Evolutionary conservation across 2,888 invertebrate genomes (phyloP).

Genomic region (Drosophila ochracea): DNA sequence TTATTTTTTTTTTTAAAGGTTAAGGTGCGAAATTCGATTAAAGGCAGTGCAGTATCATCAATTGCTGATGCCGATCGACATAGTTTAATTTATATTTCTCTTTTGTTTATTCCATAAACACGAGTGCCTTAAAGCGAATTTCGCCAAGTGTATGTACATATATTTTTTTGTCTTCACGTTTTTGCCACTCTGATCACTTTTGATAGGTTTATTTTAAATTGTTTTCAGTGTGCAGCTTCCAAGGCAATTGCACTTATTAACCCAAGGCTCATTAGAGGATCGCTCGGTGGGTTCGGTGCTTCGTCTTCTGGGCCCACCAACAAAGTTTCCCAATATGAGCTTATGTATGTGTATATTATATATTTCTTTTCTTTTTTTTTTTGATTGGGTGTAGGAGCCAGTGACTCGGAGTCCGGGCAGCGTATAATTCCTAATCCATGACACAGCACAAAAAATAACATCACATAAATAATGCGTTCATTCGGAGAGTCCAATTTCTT

Average conservation of each 20-base stretch:
- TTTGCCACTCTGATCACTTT: background rate
- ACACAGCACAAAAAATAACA: slow-evolving; percentile 71
- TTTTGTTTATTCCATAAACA: too few relatives aligned
- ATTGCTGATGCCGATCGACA: too few relatives aligned
- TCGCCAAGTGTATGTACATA: background rate
- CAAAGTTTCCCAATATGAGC: slow-evolving; percentile 31
- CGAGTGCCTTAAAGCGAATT: too few relatives aligned
- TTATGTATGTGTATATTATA: background rate
- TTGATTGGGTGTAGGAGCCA: slow-evolving; percentile 41
- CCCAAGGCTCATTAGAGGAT: slow-evolving; percentile 61
- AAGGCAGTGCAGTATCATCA: too few relatives aligned
- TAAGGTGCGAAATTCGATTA: too few relatives aligned
- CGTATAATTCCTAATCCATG: slow-evolving; percentile 81
- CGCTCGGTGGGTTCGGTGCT: background rate
- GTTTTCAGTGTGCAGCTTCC: background rate
- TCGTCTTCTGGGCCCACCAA: slow-evolving; percentile 46
- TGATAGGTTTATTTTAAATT: background rate
- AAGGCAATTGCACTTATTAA: slow-evolving; percentile 72
- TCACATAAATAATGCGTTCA: slow-evolving; percentile 71
- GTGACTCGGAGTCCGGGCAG: slow-evolving; percentile 9
- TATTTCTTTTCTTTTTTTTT: background rate
- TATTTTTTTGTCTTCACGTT: background rate
- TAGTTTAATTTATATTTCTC: too few relatives aligned
- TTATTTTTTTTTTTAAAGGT: too few relatives aligned
- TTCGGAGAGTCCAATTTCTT: slow-evolving; percentile 31